These are phyloP conservation scores for Temnothorax rugatulus DNA, from an alignment of 2,888 invertebrate genomes.

Conservation along the genomic window DNA sequence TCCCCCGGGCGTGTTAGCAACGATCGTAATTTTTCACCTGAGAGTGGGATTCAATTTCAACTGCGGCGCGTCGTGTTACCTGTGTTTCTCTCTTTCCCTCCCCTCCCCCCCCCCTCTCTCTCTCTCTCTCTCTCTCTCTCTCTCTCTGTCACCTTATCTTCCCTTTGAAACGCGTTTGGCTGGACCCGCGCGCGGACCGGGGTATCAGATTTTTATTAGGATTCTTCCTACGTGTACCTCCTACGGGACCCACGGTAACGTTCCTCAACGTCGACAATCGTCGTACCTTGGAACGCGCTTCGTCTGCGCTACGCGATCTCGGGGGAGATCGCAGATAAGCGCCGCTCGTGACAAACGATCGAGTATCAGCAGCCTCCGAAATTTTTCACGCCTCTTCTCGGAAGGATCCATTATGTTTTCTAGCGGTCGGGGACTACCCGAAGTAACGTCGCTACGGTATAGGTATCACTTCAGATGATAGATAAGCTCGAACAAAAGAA, in stretches of 20 bases:
- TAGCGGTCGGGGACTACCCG: slow-evolving; percentile 4
- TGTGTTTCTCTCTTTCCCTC: slow-evolving; percentile 12
- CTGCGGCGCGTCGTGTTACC: slow-evolving; percentile 42
- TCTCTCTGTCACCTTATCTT: slow-evolving; percentile 70
- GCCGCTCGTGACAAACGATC: slow-evolving; percentile 59
- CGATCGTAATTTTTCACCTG: slow-evolving; percentile 59
- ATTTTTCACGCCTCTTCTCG: slow-evolving; percentile 45
- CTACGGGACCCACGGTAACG: slow-evolving; percentile 45
- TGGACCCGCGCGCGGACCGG: slow-evolving; percentile 34
- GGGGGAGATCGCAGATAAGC: slow-evolving; percentile 61
- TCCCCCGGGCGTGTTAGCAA: slow-evolving; percentile 48
- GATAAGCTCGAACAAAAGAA: slow-evolving; percentile 31
- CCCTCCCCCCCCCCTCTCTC: slow-evolving; percentile 28
- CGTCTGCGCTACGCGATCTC: slow-evolving; percentile 48
- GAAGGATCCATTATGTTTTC: slow-evolving; percentile 36
- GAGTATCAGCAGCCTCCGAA: slow-evolving; percentile 40
- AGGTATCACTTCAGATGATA: slow-evolving; percentile 23
- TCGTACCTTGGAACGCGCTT: slow-evolving; percentile 47
- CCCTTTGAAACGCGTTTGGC: slow-evolving; percentile 58
- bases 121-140: slow-evolving; percentile 2
- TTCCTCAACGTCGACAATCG: slow-evolving; percentile 52
- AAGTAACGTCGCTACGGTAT: slow-evolving; percentile 17
- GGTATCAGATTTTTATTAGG: slow-evolving; percentile 77
- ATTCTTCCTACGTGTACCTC: slow-evolving; percentile 68
- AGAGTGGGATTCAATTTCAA: slow-evolving; percentile 51